A percentile compares a stretch with the other conserved stretches of the same genome.
Conservation (phyloP, 2,888 invertebrate genomes). For the Phragmatobia fuliginosa region DNA sequence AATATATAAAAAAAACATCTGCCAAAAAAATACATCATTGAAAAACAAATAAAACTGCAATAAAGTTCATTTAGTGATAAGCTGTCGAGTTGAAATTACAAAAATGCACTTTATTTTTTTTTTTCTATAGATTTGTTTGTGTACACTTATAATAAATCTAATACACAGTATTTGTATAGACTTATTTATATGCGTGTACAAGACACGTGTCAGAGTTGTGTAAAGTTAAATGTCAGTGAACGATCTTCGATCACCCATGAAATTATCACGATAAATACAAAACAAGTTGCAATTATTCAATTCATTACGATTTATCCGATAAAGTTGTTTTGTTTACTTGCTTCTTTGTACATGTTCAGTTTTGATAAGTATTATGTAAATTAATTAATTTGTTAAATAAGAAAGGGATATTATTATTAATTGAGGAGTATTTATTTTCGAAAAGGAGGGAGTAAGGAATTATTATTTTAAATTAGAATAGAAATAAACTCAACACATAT, state of each 20-base stretch:
- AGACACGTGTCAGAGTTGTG: slow-evolving; percentile 14
- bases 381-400: background rate
- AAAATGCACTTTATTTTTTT: no score
- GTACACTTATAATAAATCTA: background rate
- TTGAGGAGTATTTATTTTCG: background rate
- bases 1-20: no score
- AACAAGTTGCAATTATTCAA: slow-evolving; percentile 5
- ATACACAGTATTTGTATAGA: background rate
- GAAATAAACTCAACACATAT: background rate
- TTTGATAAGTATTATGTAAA: background rate
- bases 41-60: no score
- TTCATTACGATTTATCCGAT: background rate
- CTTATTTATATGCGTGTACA: background rate
- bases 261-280: slow-evolving; percentile 3
- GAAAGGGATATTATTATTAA: background rate
- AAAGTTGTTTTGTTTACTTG: background rate
- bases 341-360: background rate
- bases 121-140: background rate
- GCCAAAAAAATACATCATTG: no score
- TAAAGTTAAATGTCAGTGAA: slow-evolving; percentile 18
- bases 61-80: no score
- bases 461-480: background rate
- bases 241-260: slow-evolving; percentile 9
- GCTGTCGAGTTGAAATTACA: no score
- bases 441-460: background rate